Percentiles rank a stretch among this genome's conserved stretches.
Conservation (phyloP, 2,113 vertebrate species). For the Lasiurus borealis region DNA sequence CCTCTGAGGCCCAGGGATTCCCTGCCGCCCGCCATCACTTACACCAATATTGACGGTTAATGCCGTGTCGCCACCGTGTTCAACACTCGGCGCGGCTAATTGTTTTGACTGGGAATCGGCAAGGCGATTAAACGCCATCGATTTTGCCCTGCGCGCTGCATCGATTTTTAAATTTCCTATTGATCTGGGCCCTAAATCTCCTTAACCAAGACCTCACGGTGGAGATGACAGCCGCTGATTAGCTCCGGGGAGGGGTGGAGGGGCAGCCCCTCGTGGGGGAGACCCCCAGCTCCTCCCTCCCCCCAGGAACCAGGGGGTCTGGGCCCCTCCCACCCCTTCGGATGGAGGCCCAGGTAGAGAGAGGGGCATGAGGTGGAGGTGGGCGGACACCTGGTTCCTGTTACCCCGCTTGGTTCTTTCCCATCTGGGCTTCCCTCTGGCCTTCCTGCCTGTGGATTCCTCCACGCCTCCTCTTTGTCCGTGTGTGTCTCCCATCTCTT, state of each 20-base stretch:
- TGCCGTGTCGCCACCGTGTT: conserved; percentile 90
- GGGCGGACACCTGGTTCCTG: background rate
- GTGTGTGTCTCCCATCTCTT: background rate
- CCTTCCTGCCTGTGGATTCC: background rate
- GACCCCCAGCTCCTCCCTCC: conserved; percentile 1
- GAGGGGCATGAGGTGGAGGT: background rate
- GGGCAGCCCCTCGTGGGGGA: background rate
- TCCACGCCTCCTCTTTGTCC: background rate
- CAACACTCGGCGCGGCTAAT: conserved; percentile 97
- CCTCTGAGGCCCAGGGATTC: conserved; percentile 65
- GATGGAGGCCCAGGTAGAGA: background rate
- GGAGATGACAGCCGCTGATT: conserved; percentile 89
- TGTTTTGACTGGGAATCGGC: conserved; percentile 98
- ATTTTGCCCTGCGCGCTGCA: conserved; percentile 97
- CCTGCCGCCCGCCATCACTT: conserved; percentile 82
- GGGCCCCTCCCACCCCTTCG: background rate
- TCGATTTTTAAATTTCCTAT: conserved; percentile 99
- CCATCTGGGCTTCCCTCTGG: conserved; percentile 30
- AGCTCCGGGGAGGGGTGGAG: conserved; percentile 72
- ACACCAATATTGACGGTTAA: conserved; percentile 86
- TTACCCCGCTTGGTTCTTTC: background rate
- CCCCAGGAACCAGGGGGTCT: background rate
- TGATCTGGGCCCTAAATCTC: conserved; percentile 97
- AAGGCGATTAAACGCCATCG: conserved; percentile 98
- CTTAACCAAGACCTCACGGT: conserved; percentile 89